These are phyloP conservation scores for Geothlypis trichas DNA, from an alignment of 2,113 vertebrate genomes.

Conservation along the genomic window DNA sequence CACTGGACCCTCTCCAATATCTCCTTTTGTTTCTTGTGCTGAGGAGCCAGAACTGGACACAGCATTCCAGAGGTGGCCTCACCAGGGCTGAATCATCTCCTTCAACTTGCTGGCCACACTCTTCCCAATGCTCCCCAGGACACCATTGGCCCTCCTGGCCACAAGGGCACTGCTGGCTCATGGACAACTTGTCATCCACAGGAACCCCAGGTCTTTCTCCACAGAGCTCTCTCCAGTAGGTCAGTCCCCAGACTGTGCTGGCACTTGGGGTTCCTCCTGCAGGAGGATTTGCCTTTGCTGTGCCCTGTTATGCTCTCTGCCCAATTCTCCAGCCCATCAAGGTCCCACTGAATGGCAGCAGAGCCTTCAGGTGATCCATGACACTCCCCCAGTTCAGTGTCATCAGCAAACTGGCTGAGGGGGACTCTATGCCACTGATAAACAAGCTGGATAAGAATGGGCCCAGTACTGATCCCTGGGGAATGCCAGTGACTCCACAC, in stretches of 20 bases:
- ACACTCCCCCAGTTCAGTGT: not conserved
- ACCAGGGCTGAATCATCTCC: not conserved
- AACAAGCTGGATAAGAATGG: not conserved
- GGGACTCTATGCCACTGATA: not conserved
- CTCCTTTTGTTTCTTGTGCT: not conserved
- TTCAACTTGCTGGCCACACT: accelerated
- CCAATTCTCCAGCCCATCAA: not conserved
- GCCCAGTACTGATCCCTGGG: not conserved
- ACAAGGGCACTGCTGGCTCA: no score
- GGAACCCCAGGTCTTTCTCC: not conserved
- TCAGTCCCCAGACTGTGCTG: not conserved
- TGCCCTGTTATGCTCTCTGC: not conserved
- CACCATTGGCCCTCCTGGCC: no score
- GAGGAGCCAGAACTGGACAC: not conserved
- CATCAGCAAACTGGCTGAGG: not conserved
- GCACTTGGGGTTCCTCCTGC: not conserved
- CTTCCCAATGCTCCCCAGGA: accelerated
- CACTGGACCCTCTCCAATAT: accelerated
- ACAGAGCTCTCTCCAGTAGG: not conserved
- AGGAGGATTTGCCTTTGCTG: not conserved
- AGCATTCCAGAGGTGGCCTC: not conserved
- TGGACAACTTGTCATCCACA: no score
- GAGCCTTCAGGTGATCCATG: not conserved
- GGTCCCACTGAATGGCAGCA: not conserved
- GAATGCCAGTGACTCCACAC: not conserved